Evolutionary conservation across 53 echinoderm and acorn worm genomes (phyloP), one percentile per base, ranked within the genome.

Genomic region (Echinometra lucunter): DNA sequence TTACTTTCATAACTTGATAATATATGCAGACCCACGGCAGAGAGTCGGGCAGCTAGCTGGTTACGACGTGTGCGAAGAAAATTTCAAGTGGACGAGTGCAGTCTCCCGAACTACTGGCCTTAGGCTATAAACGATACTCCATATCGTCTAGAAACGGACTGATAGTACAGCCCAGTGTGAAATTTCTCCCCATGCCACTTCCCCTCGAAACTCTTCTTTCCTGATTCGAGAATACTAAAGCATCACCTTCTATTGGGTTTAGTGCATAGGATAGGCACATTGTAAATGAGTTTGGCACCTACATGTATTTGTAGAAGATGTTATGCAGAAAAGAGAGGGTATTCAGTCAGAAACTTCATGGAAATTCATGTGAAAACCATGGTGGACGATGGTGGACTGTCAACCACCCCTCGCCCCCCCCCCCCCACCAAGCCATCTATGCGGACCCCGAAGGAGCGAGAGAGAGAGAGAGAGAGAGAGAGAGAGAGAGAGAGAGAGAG

Each of bases 101-200:
- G 78, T 78, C 78, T 78, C 38, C 38, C 4, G 19, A 78, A 78
- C 78, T 3, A 42, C 38, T 18, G 18, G 78, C 78, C 21, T 17
- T 16, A 42, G 78, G 78, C 78, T 19, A 78, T 78, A 42, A 78
- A 8, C 19, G 78, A 78, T 78, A 78, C 78, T 78, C 40, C 42
- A 42, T 78, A 78, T 42, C 78, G 35, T 3, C 38, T 19, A 78
- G 78, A 78, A 40, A 42, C 7, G 78, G 42, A 21, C 13, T 21
- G 78, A 78, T 78, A 78, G 78, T 78, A 78, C 78, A 78, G 17
- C 78, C 6, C 1, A 42, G 78, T 78, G 78, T 78, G 78, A 38
- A 19, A 42, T 78, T 75, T 42, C 42, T 37, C 78, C 78, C 78
- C 78, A 11, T 7, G 19, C 23, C 78, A 42, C 78, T 42, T 78